Base-by-base conservation (phyloP, 2,113 vertebrate genomes). In the Chloroceryle aenea region DNA sequence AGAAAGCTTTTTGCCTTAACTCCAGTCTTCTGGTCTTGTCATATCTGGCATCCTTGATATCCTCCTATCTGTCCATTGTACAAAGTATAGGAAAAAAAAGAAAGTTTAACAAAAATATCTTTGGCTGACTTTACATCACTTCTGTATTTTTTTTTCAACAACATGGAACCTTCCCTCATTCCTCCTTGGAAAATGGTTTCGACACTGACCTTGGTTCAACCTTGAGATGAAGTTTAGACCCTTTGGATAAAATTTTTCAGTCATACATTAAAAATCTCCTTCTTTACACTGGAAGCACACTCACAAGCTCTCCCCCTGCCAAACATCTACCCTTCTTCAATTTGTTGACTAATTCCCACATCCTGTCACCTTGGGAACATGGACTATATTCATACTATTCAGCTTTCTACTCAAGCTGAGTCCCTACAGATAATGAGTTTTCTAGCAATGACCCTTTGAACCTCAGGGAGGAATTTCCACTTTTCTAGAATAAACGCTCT, bases 401-500 rank as follows among this genome's bases (percentile, higher is more conserved):
- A 85, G 19, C 38, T 81, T 95, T 93, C 86, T 72, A 68, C 18
- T 63, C 18, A 68, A 43, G 59, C 48, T 15, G 36, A 68, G 22
- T 72, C 25, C 52, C 29, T 34, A 72, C 47, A 68, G 40, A 59
- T 67, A 62, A 82, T 29, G 42, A 74, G 12, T 79, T 80, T 85
- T 93, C 62, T 80, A 63, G 72, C 78, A 91, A 55, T 79, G 69
- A 91, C 77, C 38, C 75, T 91, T 47, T 93, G 77, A 94, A 94
- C 69, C 13, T 76, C 73, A 76, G 26, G 22, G 48, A 83, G 50
- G 68, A 92, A 81, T 77, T 96, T 89, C 85, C 62, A 76, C 48
- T 90, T 14, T 72, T 90, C 83, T 71, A 83, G 45, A 48, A 76
- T 75, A 81, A 95, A 74, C 61, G 66, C 17, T 76, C 32, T 82